A percentile compares a stretch with the other conserved stretches of the same genome.
Conservation (phyloP, 2,113 vertebrate species). For the Antennarius striatus region DNA sequence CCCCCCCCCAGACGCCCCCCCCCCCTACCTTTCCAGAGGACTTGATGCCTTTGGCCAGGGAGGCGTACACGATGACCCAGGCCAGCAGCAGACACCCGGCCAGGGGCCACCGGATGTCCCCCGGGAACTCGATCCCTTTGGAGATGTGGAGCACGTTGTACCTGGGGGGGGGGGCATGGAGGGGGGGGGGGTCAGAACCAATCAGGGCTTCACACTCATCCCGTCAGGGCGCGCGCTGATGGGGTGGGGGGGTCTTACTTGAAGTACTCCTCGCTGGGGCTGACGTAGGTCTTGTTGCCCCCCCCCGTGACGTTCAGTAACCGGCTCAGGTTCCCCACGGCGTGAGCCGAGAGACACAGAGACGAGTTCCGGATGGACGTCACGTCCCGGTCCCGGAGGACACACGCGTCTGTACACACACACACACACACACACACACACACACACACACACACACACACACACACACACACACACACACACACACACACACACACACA, state of each 20-base stretch:
- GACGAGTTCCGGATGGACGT: slow-evolving; percentile 91
- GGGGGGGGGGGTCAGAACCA: slow-evolving; percentile 55
- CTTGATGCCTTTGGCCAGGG: slow-evolving; percentile 98
- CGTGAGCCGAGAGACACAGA: slow-evolving; percentile 92
- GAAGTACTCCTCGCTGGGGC: slow-evolving; percentile 98
- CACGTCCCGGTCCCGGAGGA: slow-evolving; percentile 87
- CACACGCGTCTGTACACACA: slow-evolving; percentile 86
- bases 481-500: background rate
- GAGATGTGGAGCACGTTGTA: slow-evolving; percentile 98
- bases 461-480: no score
- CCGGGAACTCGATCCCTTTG: slow-evolving; percentile 95
- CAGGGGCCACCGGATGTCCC: slow-evolving; percentile 94
- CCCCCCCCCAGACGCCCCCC: no score
- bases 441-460: background rate
- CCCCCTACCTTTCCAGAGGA: slow-evolving; percentile 92
- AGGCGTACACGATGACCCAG: slow-evolving; percentile 95
- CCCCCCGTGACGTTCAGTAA: slow-evolving; percentile 86
- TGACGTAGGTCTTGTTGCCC: slow-evolving; percentile 91
- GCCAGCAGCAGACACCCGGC: slow-evolving; percentile 91
- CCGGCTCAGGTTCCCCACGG: slow-evolving; percentile 85
- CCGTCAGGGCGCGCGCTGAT: no score
- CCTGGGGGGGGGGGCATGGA: slow-evolving; percentile 76
- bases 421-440: no score
- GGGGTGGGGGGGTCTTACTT: slow-evolving; percentile 81
- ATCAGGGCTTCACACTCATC: no score